Conservation (phyloP, 2,797 vertebrate genomes). For the Pagetopsis macropterus region DNA sequence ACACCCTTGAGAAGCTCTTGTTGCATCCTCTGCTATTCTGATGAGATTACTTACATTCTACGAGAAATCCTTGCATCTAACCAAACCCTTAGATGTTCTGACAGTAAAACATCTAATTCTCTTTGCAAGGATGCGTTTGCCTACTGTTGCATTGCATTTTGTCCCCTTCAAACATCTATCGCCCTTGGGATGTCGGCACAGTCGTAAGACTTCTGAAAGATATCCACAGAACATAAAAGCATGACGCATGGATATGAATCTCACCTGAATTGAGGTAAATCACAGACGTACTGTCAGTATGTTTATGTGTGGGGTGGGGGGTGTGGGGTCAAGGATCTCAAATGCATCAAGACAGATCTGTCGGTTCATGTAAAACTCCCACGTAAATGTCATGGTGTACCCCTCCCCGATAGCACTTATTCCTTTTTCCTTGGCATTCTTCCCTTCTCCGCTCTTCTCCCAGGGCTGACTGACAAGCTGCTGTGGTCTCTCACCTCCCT, state of each 20-base stretch:
- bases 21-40: neutral
- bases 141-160: neutral
- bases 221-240: neutral
- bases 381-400: conserved; percentile 31
- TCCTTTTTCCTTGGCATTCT: conserved; percentile 1
- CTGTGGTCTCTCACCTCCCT: conserved; percentile 55
- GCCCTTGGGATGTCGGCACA: neutral
- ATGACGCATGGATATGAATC: neutral
- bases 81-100: neutral
- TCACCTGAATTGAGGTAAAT: neutral
- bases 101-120: neutral
- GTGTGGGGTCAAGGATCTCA: neutral
- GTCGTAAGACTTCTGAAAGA: neutral
- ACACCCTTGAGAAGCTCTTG: neutral
- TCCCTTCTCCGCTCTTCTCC: conserved; percentile 27
- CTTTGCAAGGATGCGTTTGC: neutral
- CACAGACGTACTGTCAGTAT: neutral
- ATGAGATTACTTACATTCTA: conserved; percentile 1
- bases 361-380: conserved; percentile 3
- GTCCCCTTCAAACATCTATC: neutral
- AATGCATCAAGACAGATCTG: conserved; percentile 2
- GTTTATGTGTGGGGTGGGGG: neutral
- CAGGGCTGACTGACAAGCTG: conserved; percentile 64
- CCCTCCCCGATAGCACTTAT: conserved; percentile 1
- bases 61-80: neutral